These are phyloP conservation scores for Aphelinus atriplicis DNA, from an alignment of 1,140 invertebrate species.

Conservation along the genomic window DNA sequence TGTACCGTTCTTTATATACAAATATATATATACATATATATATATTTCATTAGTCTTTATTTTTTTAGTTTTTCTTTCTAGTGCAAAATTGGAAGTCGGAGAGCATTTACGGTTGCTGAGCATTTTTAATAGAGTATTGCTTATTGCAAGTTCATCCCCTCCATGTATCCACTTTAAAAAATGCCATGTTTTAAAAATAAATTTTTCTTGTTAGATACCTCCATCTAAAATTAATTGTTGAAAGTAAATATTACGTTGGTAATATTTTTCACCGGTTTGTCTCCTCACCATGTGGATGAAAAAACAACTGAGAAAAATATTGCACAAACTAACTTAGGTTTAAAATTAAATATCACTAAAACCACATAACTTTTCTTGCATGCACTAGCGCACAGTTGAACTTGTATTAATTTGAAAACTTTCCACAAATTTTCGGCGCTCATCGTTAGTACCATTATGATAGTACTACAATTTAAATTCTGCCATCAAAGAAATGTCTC, in stretches of 20 bases:
- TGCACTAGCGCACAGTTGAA: conserved; percentile 30
- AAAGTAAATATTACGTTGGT: conserved; percentile 34
- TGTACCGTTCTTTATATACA: conserved; percentile 32
- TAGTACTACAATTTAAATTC: conserved; percentile 16
- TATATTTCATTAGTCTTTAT: conserved; percentile 25
- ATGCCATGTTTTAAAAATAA: too few relatives aligned
- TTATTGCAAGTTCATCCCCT: conserved; percentile 11
- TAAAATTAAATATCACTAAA: conserved; percentile 27
- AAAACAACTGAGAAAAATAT: conserved; percentile 20
- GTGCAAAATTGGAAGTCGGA: conserved; percentile 48
- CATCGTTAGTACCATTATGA: conserved; percentile 28
- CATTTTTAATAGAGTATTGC: conserved; percentile 20
- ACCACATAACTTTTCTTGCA: conserved; percentile 13
- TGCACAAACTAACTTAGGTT: not conserved
- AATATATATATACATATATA: conserved; percentile 14
- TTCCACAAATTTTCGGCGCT: conserved; percentile 12
- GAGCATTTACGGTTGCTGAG: conserved; percentile 64
- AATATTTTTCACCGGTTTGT: conserved; percentile 4
- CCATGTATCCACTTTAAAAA: too few relatives aligned
- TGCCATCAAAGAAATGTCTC: conserved; percentile 22
- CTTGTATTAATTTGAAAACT: conserved; percentile 21
- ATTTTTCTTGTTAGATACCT: not conserved
- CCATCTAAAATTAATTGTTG: conserved; percentile 9
- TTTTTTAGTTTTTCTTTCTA: conserved; percentile 52
- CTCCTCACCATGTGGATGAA: conserved; percentile 13